Base-by-base conservation (phyloP, 2,113 vertebrate genomes). In the Phycodurus eques region DNA sequence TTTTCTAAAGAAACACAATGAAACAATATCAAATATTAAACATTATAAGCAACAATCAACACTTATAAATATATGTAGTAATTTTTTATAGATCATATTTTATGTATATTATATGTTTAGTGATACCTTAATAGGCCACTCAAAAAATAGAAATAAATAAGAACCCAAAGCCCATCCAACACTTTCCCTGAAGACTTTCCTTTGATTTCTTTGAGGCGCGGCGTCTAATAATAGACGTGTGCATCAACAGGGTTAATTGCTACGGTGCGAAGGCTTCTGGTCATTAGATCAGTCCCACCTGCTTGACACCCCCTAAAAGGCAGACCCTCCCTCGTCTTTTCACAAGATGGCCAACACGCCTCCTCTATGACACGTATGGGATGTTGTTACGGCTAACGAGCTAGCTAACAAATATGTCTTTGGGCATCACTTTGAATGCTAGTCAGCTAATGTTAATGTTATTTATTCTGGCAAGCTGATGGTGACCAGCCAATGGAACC, bases 241-340 rank as follows among this genome's bases (percentile, higher is more conserved):
- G 91, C 89, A 91, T 92, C 92, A 93, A 88, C 83, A 67, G 91
- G 91, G 90, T 89, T 93, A 93, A 93, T 92, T 93, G 93, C 89
- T 75, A 78, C 75, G 72, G 84, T 74, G 85, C 79, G 82, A 87
- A 88, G 85, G 83, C 76, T 75, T 86, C 72, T 83, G 86, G 33
- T 92, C 91, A 92, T 93, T 91, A 92, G 92, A 92, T 93, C 92
- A 90, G 83, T 92, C 86, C 89, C 92, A 93, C 92, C 91, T 92
- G 92, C 89, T 91, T 80, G n/a, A 39, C 65, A 56, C 49, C 67
- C 76, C 80, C 76, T 1, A 12, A 53, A 61, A 77, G 63, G 75
- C 61, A 60, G 76, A 72, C 70, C 80, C 81, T 78, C 81, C 84
- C 78, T 73, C 72, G 72, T 77, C 80, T 61, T 75, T 79, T 87